Percentiles rank a stretch among this genome's conserved stretches.
These are phyloP conservation scores for Mesochorus sp. DNA, from an alignment of 2,888 invertebrate species.

Conservation along the genomic window DNA sequence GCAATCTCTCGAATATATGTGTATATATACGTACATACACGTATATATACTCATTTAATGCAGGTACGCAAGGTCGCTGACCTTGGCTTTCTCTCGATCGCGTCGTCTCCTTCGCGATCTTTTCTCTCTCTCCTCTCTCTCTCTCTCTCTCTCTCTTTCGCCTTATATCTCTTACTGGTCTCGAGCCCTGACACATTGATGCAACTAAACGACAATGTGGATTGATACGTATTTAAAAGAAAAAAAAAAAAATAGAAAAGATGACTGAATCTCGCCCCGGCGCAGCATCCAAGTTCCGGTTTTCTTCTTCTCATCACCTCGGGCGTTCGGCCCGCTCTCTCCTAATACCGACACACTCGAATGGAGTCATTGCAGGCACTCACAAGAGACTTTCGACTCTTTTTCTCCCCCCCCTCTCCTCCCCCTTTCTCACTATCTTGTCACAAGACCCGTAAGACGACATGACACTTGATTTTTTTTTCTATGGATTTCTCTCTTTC, in stretches of 20 bases:
- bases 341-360: conserved; percentile 52
- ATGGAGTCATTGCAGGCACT: conserved; percentile 44
- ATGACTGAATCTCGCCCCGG: conserved; percentile 26
- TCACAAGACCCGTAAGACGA: conserved; percentile 42
- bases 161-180: conserved; percentile 55
- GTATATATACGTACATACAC: conserved; percentile 4
- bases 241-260: conserved; percentile 39
- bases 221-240: background rate
- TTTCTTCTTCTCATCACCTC: conserved; percentile 57
- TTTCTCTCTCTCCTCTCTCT: conserved; percentile 57
- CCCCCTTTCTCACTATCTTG: background rate
- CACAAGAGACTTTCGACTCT: conserved; percentile 54
- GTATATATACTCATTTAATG: background rate
- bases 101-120: conserved; percentile 39
- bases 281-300: conserved; percentile 58
- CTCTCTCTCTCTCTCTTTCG: conserved; percentile 61
- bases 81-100: conserved; percentile 67
- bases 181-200: conserved; percentile 55
- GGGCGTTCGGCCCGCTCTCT: conserved; percentile 50
- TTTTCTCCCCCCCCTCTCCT: conserved; percentile 7
- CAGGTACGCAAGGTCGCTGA: conserved; percentile 59
- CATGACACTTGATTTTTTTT: conserved; percentile 43
- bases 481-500: conserved; percentile 15
- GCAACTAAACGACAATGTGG: conserved; percentile 41
- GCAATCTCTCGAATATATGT: conserved; percentile 9